Evolutionary conservation across 2,113 vertebrate species (phyloP), one percentile per base, ranked within the genome.

Genomic region (Microtus ochrogaster): DNA sequence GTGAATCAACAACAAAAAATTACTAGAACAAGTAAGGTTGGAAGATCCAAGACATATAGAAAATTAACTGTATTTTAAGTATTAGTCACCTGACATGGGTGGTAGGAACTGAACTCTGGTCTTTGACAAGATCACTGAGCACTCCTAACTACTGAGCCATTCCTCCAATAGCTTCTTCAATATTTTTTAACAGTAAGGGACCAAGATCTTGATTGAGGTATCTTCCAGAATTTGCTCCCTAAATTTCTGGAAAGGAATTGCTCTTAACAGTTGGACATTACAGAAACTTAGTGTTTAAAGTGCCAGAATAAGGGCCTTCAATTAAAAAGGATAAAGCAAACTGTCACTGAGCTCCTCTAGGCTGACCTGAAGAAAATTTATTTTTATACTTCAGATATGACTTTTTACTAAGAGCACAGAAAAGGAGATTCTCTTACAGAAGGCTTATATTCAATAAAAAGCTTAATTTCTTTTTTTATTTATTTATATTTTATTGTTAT

Each of bases 391-490:
- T 92, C 58, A 58, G 52, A 74, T 92, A 63, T 44, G 4, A 63
- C 55, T 96, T 97, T 88, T 95, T 85, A 30, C 86, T 91, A 78
- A 58, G 26, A 22, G 41, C 52, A 73, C 1, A 4, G 39, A 79
- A 91, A 95, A 89, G 24, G 12, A 83, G 41, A 79, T 52, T 21
- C 2, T 24, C 17, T 90, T 86, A 72, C 5, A 52, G 17, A 94
- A 68, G 5, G 17, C 24, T 96, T 95, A 66, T 24, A 87, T 92
- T 12, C 26, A 91, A 10, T 70, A 70, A 93, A 84, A 17, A 94
- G 36, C 87, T 87, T 92, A 72, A 90, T 95, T 97, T 90, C 52
- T 41, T 82, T 95, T 96, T 55, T 55, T 55, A 17, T 55, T 55
- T 55, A 55, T 55, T 16, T 55, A 52, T 52, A 44, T 44, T 44